phyloP scores from a whole-genome alignment of 2,797 vertebrate genomes.

The Cephalopachus bancanus region DNA sequence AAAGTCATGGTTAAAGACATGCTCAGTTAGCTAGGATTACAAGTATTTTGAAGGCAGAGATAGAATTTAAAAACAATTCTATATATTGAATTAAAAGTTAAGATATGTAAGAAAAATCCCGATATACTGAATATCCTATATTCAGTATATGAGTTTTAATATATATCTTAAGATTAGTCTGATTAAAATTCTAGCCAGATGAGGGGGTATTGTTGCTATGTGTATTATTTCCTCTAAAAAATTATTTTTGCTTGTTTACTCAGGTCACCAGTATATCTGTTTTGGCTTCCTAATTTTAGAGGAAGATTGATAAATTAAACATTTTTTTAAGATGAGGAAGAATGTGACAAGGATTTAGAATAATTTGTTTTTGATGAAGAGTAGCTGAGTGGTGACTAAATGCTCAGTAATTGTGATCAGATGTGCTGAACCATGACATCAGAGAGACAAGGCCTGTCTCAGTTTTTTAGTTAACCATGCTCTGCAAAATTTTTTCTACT shows the following conservation, averaged over 20 bases:
- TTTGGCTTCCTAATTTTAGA: conserved; percentile 55
- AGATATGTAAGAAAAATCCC: not conserved
- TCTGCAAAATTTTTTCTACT: not conserved
- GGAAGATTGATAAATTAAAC: conserved; percentile 5
- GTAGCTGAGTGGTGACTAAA: not conserved
- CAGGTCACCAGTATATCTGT: not conserved
- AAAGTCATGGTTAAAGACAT: conserved; percentile 20
- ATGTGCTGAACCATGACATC: not conserved
- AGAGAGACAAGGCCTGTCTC: not conserved
- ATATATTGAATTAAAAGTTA: conserved; percentile 3
- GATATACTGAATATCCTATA: not conserved
- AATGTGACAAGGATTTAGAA: not conserved
- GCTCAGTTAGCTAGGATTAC: not conserved
- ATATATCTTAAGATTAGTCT: not conserved
- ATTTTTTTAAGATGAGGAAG: not conserved
- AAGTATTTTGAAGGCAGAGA: conserved; percentile 25
- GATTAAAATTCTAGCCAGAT: conserved; percentile 17
- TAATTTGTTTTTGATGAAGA: conserved; percentile 18
- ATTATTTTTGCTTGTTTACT: not conserved
- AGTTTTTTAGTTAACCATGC: not conserved
- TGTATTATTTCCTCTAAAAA: not conserved
- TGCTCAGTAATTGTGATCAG: conserved; percentile 25
- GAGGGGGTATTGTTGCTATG: not conserved
- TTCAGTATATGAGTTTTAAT: conserved; percentile 13
- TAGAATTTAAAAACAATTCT: not conserved